A percentile compares a stretch with the other conserved stretches of the same genome.
These are phyloP conservation scores for Isurus oxyrinchus DNA, from an alignment of 2,113 vertebrate species.

Conservation along the genomic window DNA sequence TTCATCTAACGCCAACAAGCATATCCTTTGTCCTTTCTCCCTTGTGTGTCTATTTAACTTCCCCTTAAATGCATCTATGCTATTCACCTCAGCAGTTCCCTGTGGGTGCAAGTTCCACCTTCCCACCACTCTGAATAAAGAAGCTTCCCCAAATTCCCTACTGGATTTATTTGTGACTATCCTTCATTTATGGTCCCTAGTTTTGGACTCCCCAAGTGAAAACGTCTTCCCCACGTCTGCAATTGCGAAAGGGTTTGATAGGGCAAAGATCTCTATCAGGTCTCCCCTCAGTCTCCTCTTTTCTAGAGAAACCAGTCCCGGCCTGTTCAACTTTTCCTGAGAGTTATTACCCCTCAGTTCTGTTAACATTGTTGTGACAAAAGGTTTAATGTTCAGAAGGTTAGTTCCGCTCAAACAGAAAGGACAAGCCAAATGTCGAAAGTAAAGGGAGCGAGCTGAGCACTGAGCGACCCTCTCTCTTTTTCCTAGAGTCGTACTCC, in stretches of 20 bases:
- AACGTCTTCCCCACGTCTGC: not conserved
- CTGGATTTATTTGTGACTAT: too few species aligned
- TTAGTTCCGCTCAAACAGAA: not conserved
- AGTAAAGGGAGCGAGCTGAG: not conserved
- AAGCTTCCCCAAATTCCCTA: too few species aligned
- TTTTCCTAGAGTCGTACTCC: conserved; percentile 72
- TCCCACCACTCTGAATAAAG: too few species aligned
- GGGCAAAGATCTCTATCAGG: not conserved
- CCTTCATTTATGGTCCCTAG: not conserved
- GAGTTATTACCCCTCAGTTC: not conserved
- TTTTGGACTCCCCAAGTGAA: not conserved
- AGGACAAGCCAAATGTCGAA: not conserved
- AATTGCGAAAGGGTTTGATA: not conserved
- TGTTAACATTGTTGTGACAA: not conserved
- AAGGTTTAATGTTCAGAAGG: not conserved
- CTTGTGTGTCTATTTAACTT: not conserved
- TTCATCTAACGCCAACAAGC: not conserved
- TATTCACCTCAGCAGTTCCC: not conserved
- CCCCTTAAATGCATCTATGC: not conserved
- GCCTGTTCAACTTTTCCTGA: not conserved
- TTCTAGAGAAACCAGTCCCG: not conserved
- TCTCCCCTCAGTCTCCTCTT: not conserved
- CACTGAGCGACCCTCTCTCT: not conserved
- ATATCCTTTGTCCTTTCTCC: not conserved
- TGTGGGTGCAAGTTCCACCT: too few species aligned